These are phyloP conservation scores for Clupea harengus DNA, from an alignment of 2,113 vertebrate genomes.

Conservation along the genomic window DNA sequence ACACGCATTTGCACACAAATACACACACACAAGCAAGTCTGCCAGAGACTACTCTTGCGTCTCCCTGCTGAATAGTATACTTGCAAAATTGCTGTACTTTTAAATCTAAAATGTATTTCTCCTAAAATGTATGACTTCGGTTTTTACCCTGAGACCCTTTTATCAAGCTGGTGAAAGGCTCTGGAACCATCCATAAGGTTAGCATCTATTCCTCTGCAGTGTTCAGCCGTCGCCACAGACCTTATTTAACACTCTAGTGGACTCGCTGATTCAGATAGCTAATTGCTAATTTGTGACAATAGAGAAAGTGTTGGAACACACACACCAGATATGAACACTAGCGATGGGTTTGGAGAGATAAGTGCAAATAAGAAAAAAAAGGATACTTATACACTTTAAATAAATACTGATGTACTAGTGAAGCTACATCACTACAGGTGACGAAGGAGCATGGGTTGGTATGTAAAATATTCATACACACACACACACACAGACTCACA, in stretches of 20 bases:
- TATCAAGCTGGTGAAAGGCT: neutral
- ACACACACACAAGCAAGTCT: neutral
- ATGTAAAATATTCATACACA: neutral
- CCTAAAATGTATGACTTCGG: neutral
- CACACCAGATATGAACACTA: neutral
- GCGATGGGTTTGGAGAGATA: no score
- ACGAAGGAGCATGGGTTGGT: no score
- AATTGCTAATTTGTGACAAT: neutral
- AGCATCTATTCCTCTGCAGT: neutral
- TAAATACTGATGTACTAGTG: no score
- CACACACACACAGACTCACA: neutral
- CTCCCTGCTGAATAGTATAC: neutral
- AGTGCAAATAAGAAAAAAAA: no score
- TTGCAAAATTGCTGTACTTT: neutral
- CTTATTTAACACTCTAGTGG: neutral
- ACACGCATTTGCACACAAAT: neutral
- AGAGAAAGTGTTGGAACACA: neutral
- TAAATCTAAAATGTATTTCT: neutral
- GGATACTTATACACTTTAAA: no score
- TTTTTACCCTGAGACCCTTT: neutral
- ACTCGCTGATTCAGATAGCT: no score
- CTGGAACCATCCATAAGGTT: neutral
- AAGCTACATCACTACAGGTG: no score
- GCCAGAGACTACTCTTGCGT: neutral
- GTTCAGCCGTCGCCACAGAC: neutral